Evolutionary conservation across 1,140 invertebrate genomes (phyloP), one percentile per base, ranked within the genome.

Genomic region (Cheumatopsyche charites): DNA sequence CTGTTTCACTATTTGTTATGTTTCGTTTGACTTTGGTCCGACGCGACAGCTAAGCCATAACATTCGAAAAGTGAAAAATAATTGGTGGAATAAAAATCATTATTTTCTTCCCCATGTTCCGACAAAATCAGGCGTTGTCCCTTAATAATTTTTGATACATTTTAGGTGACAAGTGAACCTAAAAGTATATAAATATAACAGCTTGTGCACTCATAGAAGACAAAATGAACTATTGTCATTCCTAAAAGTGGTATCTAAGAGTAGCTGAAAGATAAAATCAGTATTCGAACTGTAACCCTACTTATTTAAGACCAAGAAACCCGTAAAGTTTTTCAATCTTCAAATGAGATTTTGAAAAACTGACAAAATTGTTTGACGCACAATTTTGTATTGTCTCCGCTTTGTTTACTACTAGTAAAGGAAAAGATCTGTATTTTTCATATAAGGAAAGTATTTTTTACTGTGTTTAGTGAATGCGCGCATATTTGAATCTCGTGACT

Each of bases 361-460:
- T 21, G 12, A 58, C 55, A 58, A 58, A 58, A 58, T 58, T 26
- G 55, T 58, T 58, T 11, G 55, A 58, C 23, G 55, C 55, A 58
- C 55, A 58, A 58, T 58, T 58, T 58, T 58, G 55, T 58, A 58
- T 58, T 58, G 55, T 58, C 55, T 58, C 55, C 21, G 21, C 55
- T 58, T 58, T 58, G 55, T 58, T 1, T 58, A 12, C 25, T 25
- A 25, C 55, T 25, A 58, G 21, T 58, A 58, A 58, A 58, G 55
- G 55, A 58, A 58, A 25, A 7, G 9, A 58, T 52, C 17, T 52
- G 49, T 1, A 15, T 52, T 52, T 52, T 17, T 19, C 7, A 19
- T 52, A 21, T 23, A 58, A 25, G 21, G 21, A 58, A 58, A 25
- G 23, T 52, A 52, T 5, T 19, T n/a, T n/a, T n/a, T 36, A 36